Evolutionary conservation across 2,888 invertebrate species (phyloP), one percentile per base, ranked within the genome.

Genomic region (Ceramica pisi): DNA sequence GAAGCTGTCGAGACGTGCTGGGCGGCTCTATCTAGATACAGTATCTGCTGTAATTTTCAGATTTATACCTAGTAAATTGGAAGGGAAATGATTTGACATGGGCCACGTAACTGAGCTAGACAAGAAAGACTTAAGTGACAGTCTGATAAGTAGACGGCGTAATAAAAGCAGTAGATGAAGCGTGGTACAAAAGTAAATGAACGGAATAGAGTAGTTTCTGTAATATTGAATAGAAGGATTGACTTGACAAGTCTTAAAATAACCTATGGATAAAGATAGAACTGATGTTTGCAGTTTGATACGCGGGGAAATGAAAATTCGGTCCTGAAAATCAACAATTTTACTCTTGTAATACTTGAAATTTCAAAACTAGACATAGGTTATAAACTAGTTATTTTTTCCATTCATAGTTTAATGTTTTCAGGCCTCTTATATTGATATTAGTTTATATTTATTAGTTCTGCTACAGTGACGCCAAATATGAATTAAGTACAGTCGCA

Each of bases 1-100:
- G 92, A 93, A 94, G 93, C 94, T 95, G 94, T 94, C 93, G 93
- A 93, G 91, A 94, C 92, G 91, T 92, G 91, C 91, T 90, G 90
- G 88, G 88, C 91, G 83, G 89, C 89, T 92, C 88, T 90, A 91
- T 92, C 91, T 90, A 90, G 91, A 91, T 90, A 89, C 86, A 89
- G 90, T 89, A 88, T 89, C 87, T 87, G 87, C 77, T 90, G 88
- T 87, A 88, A 82, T 85, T 86, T 86, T 84, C 82, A 80, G 75
- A 81, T 71, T 68, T 78, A 74, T 71, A 75, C 60, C 76, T 74
- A 68, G 71, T 74, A 73, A 86, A 82, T 76, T 84, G 67, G 48
- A 74, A 62, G 44, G 55, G 48, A 78, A 75, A 77, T 80, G 31
- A 77, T 79, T 66, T 71, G 60, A 75, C 67, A 55, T 63, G 23